Percentiles rank a stretch among this genome's conserved stretches.
Evolutionary conservation across 2,113 vertebrate genomes (phyloP).

Genomic region (Hirundichthys speculiger): DNA sequence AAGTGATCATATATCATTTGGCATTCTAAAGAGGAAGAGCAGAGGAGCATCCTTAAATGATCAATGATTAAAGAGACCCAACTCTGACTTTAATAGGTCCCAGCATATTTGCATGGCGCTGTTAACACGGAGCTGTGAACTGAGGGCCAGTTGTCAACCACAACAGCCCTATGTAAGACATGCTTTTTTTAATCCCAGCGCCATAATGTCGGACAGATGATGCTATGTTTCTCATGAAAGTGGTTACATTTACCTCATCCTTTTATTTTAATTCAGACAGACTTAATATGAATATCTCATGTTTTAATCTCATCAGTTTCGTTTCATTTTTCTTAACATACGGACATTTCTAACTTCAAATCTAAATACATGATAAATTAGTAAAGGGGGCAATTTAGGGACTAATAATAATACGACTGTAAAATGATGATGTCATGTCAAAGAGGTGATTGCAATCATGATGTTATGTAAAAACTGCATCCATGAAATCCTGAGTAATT

Average conservation of each 20-base stretch:
- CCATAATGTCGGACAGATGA: constrained; percentile 11
- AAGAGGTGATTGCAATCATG: too few relatives aligned
- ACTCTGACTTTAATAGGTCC: constrained; percentile 67
- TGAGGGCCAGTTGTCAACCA: constrained; percentile 6
- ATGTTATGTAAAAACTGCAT: too few relatives aligned
- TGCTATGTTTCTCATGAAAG: background rate
- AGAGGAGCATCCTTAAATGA: constrained; percentile 75
- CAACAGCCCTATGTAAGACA: constrained; percentile 21
- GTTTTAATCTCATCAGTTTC: too few relatives aligned
- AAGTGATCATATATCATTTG: constrained; percentile 77
- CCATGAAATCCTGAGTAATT: too few relatives aligned
- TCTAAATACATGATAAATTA: too few relatives aligned
- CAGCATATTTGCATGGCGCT: constrained; percentile 15
- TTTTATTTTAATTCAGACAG: too few relatives aligned
- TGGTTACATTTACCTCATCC: background rate
- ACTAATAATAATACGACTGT: too few relatives aligned
- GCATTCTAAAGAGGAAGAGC: constrained; percentile 62
- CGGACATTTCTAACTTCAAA: too few relatives aligned
- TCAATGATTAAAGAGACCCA: constrained; percentile 71
- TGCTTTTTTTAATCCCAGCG: constrained; percentile 31
- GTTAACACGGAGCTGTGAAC: constrained; percentile 16
- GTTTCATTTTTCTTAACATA: too few relatives aligned
- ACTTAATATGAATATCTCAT: too few relatives aligned
- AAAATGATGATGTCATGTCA: too few relatives aligned
- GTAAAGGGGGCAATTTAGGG: too few relatives aligned